Percentiles rank a stretch among this genome's conserved stretches.
These are phyloP conservation scores for Trogon melanurus DNA, from an alignment of 2,113 vertebrate species.

Conservation along the genomic window DNA sequence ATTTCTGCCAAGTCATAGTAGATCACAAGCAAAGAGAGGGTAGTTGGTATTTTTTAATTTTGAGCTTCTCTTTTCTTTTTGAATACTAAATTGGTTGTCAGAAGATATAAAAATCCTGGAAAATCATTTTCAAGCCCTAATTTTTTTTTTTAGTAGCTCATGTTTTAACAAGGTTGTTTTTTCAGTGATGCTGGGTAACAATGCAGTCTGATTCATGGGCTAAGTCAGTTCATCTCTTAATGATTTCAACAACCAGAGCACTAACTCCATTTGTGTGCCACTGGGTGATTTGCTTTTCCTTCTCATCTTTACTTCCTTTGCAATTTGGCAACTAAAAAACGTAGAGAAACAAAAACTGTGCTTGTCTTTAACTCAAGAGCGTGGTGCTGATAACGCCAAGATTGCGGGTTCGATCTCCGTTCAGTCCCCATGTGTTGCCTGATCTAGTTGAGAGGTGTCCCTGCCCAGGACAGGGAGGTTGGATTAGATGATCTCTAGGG, in stretches of 20 bases:
- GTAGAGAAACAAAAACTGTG: not conserved
- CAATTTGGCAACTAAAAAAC: not conserved
- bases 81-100: not conserved
- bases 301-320: not conserved
- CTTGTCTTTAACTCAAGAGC: not conserved
- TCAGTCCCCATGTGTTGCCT: too few species aligned
- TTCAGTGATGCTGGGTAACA: not conserved
- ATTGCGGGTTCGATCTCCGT: too few species aligned
- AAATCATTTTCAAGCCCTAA: not conserved
- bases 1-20: not conserved
- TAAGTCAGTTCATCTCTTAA: not conserved
- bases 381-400: too few species aligned
- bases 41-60: not conserved
- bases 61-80: not conserved
- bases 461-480: too few species aligned
- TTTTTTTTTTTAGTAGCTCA: not conserved
- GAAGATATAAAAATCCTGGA: not conserved
- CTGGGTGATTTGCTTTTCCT: conserved; percentile 1
- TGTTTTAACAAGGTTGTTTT: not conserved
- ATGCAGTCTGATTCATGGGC: not conserved
- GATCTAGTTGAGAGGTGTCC: too few species aligned
- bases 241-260: not conserved
- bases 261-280: not conserved
- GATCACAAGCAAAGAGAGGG: not conserved
- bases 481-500: too few species aligned